phyloP scores from a whole-genome alignment of 1,140 invertebrate genomes.

The Acromyrmex charruanus region DNA sequence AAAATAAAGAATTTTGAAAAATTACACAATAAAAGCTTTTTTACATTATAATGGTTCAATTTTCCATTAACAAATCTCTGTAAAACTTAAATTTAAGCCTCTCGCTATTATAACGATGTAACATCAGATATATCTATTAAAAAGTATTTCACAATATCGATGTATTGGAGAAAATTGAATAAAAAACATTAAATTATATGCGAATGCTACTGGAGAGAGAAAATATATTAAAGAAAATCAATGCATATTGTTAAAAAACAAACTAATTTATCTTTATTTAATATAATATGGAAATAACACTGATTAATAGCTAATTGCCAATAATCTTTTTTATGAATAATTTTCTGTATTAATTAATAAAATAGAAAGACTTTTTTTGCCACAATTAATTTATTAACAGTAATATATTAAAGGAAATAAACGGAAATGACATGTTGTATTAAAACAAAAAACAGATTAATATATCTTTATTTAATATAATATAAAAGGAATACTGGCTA shows the following conservation, averaged over 20 bases:
- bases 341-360: neutral
- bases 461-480: neutral
- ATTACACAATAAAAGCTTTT: neutral
- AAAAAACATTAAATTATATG: neutral
- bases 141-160: conserved; percentile 21
- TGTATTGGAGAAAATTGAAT: conserved; percentile 16
- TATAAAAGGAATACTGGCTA: neutral
- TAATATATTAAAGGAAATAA: neutral
- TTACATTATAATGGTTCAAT: neutral
- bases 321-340: neutral
- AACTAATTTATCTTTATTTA: neutral
- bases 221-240: neutral
- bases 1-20: neutral
- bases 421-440: neutral
- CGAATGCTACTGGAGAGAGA: neutral
- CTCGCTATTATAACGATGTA: neutral
- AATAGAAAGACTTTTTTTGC: too few relatives aligned
- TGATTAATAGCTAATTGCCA: neutral
- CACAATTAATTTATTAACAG: too few relatives aligned
- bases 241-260: neutral
- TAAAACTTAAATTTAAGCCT: conserved; percentile 17
- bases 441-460: neutral
- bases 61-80: conserved; percentile 11
- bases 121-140: conserved; percentile 28
- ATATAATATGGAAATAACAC: neutral